These are phyloP conservation scores for Muscicapa comitata DNA, from an alignment of 2,797 vertebrate species.

Conservation along the genomic window DNA sequence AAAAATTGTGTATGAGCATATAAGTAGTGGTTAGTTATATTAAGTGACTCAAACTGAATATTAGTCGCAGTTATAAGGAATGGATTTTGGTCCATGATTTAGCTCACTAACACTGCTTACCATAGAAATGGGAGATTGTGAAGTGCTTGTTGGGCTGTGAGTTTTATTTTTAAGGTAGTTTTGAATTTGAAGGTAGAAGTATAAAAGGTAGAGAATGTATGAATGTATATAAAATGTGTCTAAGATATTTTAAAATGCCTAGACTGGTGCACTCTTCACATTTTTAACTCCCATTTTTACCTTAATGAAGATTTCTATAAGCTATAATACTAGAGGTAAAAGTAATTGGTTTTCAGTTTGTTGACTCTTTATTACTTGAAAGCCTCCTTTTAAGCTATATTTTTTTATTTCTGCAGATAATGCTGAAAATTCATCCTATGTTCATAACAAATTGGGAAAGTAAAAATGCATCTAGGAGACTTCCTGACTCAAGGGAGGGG, in stretches of 20 bases:
- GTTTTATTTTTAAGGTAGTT: not conserved
- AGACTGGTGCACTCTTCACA: not conserved
- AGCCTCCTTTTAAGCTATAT: too few relatives aligned
- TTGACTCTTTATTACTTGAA: not conserved
- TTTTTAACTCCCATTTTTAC: not conserved
- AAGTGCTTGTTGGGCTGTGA: not conserved
- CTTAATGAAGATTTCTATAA: not conserved
- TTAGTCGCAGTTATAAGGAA: not conserved
- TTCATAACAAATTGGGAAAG: slow-evolving; percentile 59
- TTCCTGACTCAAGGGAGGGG: slow-evolving; percentile 73
- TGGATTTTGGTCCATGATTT: not conserved
- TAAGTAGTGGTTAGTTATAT: not conserved
- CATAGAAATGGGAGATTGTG: not conserved
- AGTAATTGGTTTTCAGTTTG: not conserved
- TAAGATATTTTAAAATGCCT: not conserved
- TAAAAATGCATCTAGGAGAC: slow-evolving; percentile 67
- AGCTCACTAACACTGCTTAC: not conserved
- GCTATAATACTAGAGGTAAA: not conserved
- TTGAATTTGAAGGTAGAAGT: not conserved
- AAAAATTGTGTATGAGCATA: not conserved
- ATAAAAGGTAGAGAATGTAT: not conserved
- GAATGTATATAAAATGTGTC: not conserved
- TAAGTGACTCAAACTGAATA: not conserved
- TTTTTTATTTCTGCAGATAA: slow-evolving; percentile 14
- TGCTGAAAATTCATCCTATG: not conserved